A percentile compares a stretch with the other conserved stretches of the same genome.
These are phyloP conservation scores for Ceratotherium simum DNA, from an alignment of 2,113 vertebrate genomes.

Conservation along the genomic window DNA sequence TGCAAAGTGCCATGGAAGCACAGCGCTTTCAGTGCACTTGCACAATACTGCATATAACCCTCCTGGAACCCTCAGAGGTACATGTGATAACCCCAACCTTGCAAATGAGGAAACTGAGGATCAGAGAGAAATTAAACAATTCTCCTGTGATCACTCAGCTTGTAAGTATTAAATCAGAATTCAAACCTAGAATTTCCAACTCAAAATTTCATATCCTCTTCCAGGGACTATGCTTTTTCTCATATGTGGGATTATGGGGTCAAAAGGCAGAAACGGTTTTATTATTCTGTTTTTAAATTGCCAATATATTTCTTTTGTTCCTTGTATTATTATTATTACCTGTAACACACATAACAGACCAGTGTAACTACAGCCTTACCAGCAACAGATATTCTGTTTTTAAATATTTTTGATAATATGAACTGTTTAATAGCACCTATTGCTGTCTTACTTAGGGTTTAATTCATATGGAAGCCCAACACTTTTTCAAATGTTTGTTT, in stretches of 20 bases:
- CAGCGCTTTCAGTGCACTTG: rapidly evolving
- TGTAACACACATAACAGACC: not conserved
- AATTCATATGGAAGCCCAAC: not conserved
- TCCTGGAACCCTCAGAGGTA: rapidly evolving
- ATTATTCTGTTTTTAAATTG: not conserved
- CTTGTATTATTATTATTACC: not conserved
- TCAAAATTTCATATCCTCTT: not conserved
- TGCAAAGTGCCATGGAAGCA: not conserved
- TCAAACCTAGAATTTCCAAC: not conserved
- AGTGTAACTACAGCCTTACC: no score
- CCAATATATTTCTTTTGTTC: not conserved
- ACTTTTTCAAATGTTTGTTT: not conserved
- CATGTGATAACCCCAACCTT: not conserved
- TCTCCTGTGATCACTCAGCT: not conserved
- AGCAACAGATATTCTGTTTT: not conserved
- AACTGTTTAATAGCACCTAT: not conserved
- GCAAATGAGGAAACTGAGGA: not conserved
- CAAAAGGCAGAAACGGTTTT: not conserved
- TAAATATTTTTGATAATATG: not conserved
- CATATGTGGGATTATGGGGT: not conserved
- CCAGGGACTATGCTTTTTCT: not conserved
- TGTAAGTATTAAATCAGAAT: not conserved
- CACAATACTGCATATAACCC: rapidly evolving
- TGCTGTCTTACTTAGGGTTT: not conserved
- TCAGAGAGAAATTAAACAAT: not conserved